A percentile compares a stretch with the other conserved stretches of the same genome.
Evolutionary conservation across 2,888 invertebrate species (phyloP).

Genomic region (Smittia aterrima): DNA sequence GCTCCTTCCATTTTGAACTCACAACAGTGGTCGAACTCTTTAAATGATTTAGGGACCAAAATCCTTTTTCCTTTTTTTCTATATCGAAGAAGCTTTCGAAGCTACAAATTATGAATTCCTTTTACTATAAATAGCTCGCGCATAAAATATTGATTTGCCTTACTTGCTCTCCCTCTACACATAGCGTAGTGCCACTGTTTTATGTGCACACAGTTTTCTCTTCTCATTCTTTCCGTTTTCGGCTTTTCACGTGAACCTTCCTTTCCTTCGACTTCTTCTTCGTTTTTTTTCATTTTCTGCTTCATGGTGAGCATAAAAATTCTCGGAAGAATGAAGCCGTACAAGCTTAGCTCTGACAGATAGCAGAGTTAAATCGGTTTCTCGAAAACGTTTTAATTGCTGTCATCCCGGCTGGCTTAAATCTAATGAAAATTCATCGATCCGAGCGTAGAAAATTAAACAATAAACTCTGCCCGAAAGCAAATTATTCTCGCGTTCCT

Average conservation of each 20-base stretch:
- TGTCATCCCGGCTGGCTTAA: too few relatives aligned
- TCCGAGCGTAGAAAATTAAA: too few relatives aligned
- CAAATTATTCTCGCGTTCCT: too few relatives aligned
- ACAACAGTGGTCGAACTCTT: too few relatives aligned
- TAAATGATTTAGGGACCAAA: not conserved
- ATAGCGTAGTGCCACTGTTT: not conserved
- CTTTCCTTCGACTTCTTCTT: not conserved
- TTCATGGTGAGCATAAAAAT: not conserved
- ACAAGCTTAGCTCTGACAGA: too few relatives aligned
- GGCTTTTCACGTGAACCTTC: not conserved
- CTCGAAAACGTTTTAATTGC: too few relatives aligned
- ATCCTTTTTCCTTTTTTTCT: not conserved
- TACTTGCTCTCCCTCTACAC: not conserved
- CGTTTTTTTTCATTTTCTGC: not conserved
- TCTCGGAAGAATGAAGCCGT: not conserved
- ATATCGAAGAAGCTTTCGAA: not conserved
- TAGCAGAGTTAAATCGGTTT: too few relatives aligned
- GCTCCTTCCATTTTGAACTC: too few relatives aligned
- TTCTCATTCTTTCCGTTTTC: not conserved
- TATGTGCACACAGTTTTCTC: not conserved
- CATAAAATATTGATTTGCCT: slow-evolving; percentile 39
- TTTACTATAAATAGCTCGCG: slow-evolving; percentile 28
- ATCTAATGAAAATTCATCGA: too few relatives aligned
- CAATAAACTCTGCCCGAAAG: too few relatives aligned
- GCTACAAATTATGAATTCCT: slow-evolving; percentile 9